phyloP scores from a whole-genome alignment of 2,888 invertebrate species.

The Tridacna gigas region DNA sequence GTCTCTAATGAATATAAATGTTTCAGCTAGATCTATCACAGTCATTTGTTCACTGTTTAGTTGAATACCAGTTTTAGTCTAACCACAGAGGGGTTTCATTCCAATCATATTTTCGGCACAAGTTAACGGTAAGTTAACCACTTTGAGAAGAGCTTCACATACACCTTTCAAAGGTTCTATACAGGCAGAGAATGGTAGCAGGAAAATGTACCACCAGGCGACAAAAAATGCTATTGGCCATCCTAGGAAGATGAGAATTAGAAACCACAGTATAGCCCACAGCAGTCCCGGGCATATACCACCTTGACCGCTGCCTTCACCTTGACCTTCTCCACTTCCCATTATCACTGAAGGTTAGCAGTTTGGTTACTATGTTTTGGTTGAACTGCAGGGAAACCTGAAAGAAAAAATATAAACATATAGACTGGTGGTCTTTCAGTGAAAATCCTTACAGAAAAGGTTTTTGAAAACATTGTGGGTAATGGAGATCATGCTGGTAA shows the following conservation, averaged over 20 bases:
- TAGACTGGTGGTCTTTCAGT: no score
- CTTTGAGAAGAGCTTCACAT: conserved; percentile 80
- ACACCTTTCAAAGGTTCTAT: conserved; percentile 78
- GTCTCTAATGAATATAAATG: no score
- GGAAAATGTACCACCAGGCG: conserved; percentile 82
- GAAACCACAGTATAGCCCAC: conserved; percentile 83
- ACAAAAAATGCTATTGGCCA: conserved; percentile 83
- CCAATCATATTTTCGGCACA: conserved; percentile 82
- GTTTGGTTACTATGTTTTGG: no score
- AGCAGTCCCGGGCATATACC: conserved; percentile 75
- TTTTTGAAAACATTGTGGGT: background rate
- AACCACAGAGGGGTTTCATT: conserved; percentile 81
- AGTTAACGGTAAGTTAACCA: conserved; percentile 81
- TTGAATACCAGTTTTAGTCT: no score
- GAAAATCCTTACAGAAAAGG: no score
- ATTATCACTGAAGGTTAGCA: conserved; percentile 28
- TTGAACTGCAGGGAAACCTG: no score
- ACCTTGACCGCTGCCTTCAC: conserved; percentile 67
- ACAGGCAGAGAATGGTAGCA: conserved; percentile 82
- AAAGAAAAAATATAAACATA: no score
- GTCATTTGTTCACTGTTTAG: no score
- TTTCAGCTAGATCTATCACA: no score
- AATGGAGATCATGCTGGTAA: background rate
- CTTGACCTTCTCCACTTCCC: conserved; percentile 73
- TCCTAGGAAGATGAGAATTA: conserved; percentile 81